Conservation (phyloP, 2,888 invertebrate species). For the Apodemia duryi region DNA sequence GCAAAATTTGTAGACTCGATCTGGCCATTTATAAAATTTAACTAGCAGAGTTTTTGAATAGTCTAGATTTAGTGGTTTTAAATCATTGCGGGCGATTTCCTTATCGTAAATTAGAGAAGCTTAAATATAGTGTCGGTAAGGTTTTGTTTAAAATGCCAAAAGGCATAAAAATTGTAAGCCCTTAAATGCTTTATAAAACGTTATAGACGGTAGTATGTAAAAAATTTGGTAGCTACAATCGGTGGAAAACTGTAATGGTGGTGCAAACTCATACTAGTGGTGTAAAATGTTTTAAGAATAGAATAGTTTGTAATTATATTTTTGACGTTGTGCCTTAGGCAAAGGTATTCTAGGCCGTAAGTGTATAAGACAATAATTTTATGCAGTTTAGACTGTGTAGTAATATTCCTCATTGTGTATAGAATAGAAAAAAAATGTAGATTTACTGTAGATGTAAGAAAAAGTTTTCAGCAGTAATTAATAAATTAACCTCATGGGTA, state of each 20-base stretch:
- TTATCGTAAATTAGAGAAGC: slow-evolving; percentile 61
- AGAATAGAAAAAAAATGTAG: slow-evolving; percentile 53
- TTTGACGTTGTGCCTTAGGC: slow-evolving; percentile 58
- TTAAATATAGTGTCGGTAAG: slow-evolving; percentile 42
- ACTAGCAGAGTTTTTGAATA: slow-evolving; percentile 56
- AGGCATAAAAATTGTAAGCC: slow-evolving; percentile 13
- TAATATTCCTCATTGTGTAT: slow-evolving; percentile 34
- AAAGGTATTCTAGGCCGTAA: slow-evolving; percentile 36
- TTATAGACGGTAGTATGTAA: slow-evolving; percentile 31
- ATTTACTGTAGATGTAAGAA: slow-evolving; percentile 56
- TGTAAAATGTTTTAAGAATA: slow-evolving; percentile 58
- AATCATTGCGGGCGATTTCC: slow-evolving; percentile 58
- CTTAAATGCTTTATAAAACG: slow-evolving; percentile 34
- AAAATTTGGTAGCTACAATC: slow-evolving; percentile 29
- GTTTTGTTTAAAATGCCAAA: slow-evolving; percentile 31
- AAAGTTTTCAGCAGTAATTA: slow-evolving; percentile 46
- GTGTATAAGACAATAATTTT: slow-evolving; percentile 25
- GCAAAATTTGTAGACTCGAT: slow-evolving; percentile 56
- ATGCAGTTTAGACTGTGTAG: slow-evolving; percentile 30
- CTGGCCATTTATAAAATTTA: slow-evolving; percentile 52
- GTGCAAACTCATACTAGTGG: slow-evolving; percentile 73
- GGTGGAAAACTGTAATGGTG: slow-evolving; percentile 61
- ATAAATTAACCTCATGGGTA: slow-evolving; percentile 37
- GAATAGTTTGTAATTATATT: slow-evolving; percentile 48
- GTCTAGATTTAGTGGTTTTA: slow-evolving; percentile 52